Percentiles rank a stretch among this genome's conserved stretches.
Evolutionary conservation across 2,797 vertebrate species (phyloP).

Genomic region (Platyrinchus mystaceus): DNA sequence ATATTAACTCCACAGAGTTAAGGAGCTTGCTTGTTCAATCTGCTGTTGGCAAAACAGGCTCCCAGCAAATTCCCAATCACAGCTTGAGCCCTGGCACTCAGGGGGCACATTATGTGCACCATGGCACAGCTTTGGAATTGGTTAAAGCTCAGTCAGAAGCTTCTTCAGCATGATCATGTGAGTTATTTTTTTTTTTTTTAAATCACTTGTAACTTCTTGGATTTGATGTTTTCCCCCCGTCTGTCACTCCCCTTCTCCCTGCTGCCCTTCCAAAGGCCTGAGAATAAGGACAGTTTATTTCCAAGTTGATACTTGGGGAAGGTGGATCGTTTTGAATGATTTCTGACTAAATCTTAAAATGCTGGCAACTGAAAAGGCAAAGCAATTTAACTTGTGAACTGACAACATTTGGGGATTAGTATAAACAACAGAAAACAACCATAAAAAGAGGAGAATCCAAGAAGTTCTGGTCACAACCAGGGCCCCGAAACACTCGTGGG

Average conservation of each 20-base stretch:
- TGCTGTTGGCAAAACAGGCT: not conserved
- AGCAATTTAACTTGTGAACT: not conserved
- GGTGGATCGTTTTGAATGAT: not conserved
- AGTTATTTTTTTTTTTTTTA: not conserved
- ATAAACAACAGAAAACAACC: not conserved
- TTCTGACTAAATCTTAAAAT: not conserved
- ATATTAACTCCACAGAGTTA: not conserved
- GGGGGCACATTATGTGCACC: rapidly evolving
- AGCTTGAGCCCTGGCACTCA: not conserved
- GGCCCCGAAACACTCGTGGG: not conserved
- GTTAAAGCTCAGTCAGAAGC: not conserved
- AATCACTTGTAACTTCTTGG: slow-evolving; percentile 35
- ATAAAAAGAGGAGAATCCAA: not conserved
- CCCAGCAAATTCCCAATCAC: not conserved
- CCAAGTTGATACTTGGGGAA: not conserved
- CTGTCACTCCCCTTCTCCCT: not conserved
- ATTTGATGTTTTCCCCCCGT: not conserved
- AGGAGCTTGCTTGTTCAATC: not conserved
- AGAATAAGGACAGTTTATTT: not conserved
- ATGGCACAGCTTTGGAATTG: not conserved
- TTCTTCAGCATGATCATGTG: not conserved
- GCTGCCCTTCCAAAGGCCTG: not conserved
- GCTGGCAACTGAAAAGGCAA: not conserved
- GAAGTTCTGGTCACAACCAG: not conserved
- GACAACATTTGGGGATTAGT: not conserved